These are phyloP conservation scores for Camponotus vicinus DNA, from an alignment of 1,140 invertebrate genomes.

Conservation along the genomic window DNA sequence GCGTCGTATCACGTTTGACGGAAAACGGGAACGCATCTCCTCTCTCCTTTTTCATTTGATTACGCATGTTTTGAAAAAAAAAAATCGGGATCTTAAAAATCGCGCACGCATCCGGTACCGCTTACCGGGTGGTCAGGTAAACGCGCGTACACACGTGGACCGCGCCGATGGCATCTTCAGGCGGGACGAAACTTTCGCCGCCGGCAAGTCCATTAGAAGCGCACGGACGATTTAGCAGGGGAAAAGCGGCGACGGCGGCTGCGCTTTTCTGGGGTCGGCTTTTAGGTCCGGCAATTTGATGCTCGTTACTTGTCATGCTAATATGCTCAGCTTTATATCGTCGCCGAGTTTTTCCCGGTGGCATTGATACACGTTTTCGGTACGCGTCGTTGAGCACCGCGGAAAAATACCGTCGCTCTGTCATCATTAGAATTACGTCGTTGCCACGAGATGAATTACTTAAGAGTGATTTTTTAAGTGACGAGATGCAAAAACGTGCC, in stretches of 20 bases:
- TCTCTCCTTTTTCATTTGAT: neutral
- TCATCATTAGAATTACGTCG: slow-evolving; percentile 39
- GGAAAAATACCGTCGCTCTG: slow-evolving; percentile 26
- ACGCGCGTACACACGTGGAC: slow-evolving; percentile 13
- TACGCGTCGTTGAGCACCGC: slow-evolving; percentile 70
- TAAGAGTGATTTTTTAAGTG: slow-evolving; percentile 12
- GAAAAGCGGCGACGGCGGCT: slow-evolving; percentile 49
- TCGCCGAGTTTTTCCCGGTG: slow-evolving; percentile 75
- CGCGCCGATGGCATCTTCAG: neutral
- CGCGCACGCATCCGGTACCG: neutral
- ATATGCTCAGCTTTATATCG: slow-evolving; percentile 82
- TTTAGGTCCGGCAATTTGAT: slow-evolving; percentile 85
- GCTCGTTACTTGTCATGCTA: slow-evolving; percentile 84
- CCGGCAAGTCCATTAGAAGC: slow-evolving; percentile 83
- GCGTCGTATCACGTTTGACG: neutral
- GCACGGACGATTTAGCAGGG: slow-evolving; percentile 84
- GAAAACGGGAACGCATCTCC: neutral
- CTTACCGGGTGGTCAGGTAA: neutral
- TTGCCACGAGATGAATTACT: slow-evolving; percentile 39
- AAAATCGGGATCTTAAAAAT: neutral
- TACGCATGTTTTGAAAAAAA: neutral
- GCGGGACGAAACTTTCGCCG: slow-evolving; percentile 80
- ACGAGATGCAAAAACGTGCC: neutral
- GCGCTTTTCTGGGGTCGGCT: slow-evolving; percentile 74
- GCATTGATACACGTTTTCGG: slow-evolving; percentile 61